Base-by-base conservation (phyloP, 2,888 invertebrate genomes). In the Alloplasta piceator region DNA sequence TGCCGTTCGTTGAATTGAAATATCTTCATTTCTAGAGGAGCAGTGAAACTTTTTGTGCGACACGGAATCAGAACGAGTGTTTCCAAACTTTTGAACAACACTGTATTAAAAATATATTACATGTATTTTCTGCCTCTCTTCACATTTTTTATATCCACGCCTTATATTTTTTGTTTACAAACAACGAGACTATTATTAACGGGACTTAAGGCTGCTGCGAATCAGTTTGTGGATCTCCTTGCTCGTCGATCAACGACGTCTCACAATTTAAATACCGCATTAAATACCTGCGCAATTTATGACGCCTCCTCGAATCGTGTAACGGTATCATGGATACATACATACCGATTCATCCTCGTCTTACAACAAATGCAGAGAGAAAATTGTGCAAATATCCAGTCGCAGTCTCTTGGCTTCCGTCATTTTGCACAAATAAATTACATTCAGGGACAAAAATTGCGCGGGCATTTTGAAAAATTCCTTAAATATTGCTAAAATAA, bases 91-190 rank as follows among this genome's bases (percentile, higher is more conserved):
- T n/a, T n/a, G n/a, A n/a, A n/a, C n/a, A n/a, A n/a, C n/a, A n/a
- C n/a, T n/a, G n/a, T n/a, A n/a, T n/a, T n/a, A n/a, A n/a, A n/a
- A n/a, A n/a, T n/a, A n/a, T n/a, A n/a, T n/a, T n/a, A n/a, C n/a
- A n/a, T n/a, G n/a, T n/a, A n/a, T n/a, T n/a, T 55, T 39, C n/a
- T 12, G 10, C 12, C 12, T 50, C 12, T 50, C 50, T 50, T 50
- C n/a, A n/a, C n/a, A 9, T 50, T 70, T 73, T 73, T 78, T 68
- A 55, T n/a, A n/a, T n/a, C n/a, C 60, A 43, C 66, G 52, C 66
- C 60, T 80, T 75, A 63, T 10, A 56, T 56, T 74, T 64, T 26
- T 26, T 26, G 26, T 26, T 26, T 26, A 26, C 1, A 26, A 43
- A 70, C 58, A 41, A 16, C 52, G 26, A 26, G n/a, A 26, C 1